Evolutionary conservation across 2,797 vertebrate genomes (phyloP), one percentile per base, ranked within the genome.

Genomic region (Megalops cyprinoides): DNA sequence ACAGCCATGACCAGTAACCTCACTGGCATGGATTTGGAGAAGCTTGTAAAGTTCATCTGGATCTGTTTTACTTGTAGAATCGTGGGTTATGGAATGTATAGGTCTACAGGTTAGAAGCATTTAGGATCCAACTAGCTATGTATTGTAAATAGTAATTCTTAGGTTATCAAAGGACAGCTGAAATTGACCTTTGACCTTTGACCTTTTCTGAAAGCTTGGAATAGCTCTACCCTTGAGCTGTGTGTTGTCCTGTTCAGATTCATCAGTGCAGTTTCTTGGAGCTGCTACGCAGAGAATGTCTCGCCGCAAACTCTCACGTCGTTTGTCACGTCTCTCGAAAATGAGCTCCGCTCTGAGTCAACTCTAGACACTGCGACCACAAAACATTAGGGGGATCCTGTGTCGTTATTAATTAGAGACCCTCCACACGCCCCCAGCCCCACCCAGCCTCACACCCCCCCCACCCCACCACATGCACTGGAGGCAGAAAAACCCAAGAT

Each of bases 281-380:
- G 39, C 67, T n/a, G 67, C 67, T 71, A 10, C 37, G 44, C 1
- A 71, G 67, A 44, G 44, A 42, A 71, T 39, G 39, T 37, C 65
- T 69, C 39, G 34, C 18, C 65, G 7, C n/a, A 69, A 34, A 69
- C 20, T 53, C 39, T n/a, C 20, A n/a, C 20, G 9, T 18, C 67
- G 39, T 71, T 71, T 44, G 37, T 71, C 34, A 71, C 67, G 44
- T 71, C 39, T 71, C 39, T 71, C 67, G 6, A 23, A 42, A 71
- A 14, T 7, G n/a, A n/a, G n/a, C n/a, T n/a, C n/a, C n/a, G 20
- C 20, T 44, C 67, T 9, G 39, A 44, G 67, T 71, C 37, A 71
- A 44, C 67, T 71, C 67, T 23, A 37, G 12, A 71, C 62, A 67
- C 34, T 18, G 18, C 31, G 15, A 71, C 67, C 37, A n/a, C 37